Conservation (phyloP, 2,113 vertebrate species). For the Baryphthengus martii region DNA sequence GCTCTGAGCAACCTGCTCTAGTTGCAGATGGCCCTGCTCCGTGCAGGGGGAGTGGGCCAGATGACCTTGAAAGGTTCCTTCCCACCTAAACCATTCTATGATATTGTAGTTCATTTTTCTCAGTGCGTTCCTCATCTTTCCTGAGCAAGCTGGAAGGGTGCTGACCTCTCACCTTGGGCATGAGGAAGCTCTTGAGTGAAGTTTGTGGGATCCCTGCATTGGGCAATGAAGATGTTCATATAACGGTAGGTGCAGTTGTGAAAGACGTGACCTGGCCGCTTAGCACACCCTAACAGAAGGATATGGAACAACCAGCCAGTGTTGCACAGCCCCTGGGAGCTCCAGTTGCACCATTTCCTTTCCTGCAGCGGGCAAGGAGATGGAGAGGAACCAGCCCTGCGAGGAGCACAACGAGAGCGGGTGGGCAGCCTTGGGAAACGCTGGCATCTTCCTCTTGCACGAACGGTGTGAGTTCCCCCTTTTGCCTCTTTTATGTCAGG, state of each 20-base stretch:
- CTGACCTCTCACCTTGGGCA: not conserved
- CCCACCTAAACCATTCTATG: not conserved
- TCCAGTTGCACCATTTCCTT: conserved; percentile 21
- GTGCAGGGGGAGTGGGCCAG: not conserved
- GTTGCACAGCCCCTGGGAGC: not conserved
- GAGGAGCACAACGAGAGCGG: not conserved
- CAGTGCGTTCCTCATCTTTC: not conserved
- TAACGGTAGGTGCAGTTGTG: not conserved
- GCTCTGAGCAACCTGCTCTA: not conserved
- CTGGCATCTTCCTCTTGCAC: not conserved
- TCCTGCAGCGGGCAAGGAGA: fast-evolving
- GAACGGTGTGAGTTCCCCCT: not conserved
- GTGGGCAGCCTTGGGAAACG: not conserved
- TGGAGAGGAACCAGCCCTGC: not conserved
- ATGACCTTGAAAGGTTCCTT: not conserved
- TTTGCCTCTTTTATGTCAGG: not conserved
- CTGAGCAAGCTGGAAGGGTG: not conserved
- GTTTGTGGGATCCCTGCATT: not conserved
- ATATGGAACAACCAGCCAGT: not conserved
- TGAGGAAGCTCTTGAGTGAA: not conserved
- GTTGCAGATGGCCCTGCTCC: not conserved
- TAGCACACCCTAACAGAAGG: not conserved
- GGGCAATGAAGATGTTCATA: not conserved
- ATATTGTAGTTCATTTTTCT: not conserved
- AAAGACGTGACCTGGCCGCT: not conserved